A percentile compares a stretch with the other conserved stretches of the same genome.
Evolutionary conservation across 2,797 vertebrate genomes (phyloP).

Genomic region (Champsocephalus esox): DNA sequence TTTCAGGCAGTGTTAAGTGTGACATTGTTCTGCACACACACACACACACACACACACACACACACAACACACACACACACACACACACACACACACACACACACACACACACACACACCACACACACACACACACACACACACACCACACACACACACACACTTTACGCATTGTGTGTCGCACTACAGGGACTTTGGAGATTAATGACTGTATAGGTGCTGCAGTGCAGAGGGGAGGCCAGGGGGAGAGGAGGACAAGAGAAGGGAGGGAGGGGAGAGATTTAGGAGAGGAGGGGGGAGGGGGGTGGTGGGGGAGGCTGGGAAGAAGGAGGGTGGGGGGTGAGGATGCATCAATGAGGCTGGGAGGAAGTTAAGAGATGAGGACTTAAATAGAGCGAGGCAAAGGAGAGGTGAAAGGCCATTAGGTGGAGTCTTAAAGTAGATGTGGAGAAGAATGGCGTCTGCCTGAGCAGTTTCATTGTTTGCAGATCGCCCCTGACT

Average conservation of each 20-base stretch:
- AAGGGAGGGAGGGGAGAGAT: slow-evolving; percentile 39
- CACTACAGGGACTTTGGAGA: slow-evolving; percentile 40
- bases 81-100: neutral
- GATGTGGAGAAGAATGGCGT: slow-evolving; percentile 2
- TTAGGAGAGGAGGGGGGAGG: slow-evolving; percentile 31
- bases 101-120: neutral
- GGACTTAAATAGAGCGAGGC: slow-evolving; percentile 28
- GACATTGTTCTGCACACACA: neutral
- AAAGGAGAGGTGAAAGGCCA: slow-evolving; percentile 16
- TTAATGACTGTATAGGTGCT: slow-evolving; percentile 58
- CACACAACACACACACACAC: neutral
- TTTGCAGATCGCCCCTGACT: slow-evolving; percentile 10
- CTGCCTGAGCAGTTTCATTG: slow-evolving; percentile 31
- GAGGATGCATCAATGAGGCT: slow-evolving; percentile 1
- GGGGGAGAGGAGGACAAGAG: slow-evolving; percentile 24
- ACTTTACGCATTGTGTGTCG: slow-evolving; percentile 19
- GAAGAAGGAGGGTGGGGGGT: slow-evolving; percentile 1
- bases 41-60: neutral
- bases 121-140: neutral
- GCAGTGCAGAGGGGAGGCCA: slow-evolving; percentile 50
- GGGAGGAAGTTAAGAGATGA: slow-evolving; percentile 3
- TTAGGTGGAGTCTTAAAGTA: slow-evolving; percentile 1
- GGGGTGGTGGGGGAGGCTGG: slow-evolving; percentile 17
- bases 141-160: neutral
- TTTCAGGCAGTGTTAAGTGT: slow-evolving; percentile 3